Evolutionary conservation across 2,113 vertebrate genomes (phyloP).

Genomic region (Chaenocephalus aceratus): DNA sequence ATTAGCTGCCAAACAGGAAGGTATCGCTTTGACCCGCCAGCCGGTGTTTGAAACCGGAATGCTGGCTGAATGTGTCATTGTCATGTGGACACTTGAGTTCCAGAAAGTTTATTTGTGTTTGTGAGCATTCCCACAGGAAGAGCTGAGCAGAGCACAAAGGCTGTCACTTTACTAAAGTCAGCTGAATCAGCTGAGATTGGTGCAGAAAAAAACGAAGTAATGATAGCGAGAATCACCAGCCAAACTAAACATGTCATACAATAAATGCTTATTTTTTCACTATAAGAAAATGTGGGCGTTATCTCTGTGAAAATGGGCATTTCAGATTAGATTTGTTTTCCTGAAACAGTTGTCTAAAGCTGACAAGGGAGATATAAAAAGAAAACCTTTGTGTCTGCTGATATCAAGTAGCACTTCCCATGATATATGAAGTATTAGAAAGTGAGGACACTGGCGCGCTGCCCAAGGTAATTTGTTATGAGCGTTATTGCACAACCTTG

Average conservation of each 20-base stretch:
- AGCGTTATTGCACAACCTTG: slow-evolving; percentile 32
- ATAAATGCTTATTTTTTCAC: background rate
- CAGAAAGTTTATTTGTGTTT: slow-evolving; percentile 49
- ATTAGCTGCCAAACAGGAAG: slow-evolving; percentile 75
- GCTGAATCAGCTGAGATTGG: slow-evolving; percentile 4
- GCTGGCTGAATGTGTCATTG: slow-evolving; percentile 51
- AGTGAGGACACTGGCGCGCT: slow-evolving; percentile 9
- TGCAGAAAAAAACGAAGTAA: background rate
- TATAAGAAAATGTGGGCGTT: slow-evolving; percentile 19
- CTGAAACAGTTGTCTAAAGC: slow-evolving; percentile 5
- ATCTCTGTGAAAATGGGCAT: slow-evolving; percentile 3
- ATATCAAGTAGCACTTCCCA: slow-evolving; percentile 50
- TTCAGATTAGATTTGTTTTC: slow-evolving; percentile 14
- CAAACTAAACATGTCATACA: slow-evolving; percentile 20
- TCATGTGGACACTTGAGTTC: slow-evolving; percentile 44
- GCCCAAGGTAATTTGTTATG: slow-evolving; percentile 46
- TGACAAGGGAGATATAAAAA: background rate
- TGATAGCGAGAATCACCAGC: background rate
- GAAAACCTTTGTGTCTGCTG: background rate
- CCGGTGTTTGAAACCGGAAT: background rate
- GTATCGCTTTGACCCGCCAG: slow-evolving; percentile 44
- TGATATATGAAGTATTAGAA: slow-evolving; percentile 30
- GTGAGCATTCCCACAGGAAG: slow-evolving; percentile 49
- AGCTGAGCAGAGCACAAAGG: slow-evolving; percentile 16
- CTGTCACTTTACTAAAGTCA: slow-evolving; percentile 29